Conservation (phyloP, 2,113 vertebrate genomes). For the Microcebus griseorufus region DNA sequence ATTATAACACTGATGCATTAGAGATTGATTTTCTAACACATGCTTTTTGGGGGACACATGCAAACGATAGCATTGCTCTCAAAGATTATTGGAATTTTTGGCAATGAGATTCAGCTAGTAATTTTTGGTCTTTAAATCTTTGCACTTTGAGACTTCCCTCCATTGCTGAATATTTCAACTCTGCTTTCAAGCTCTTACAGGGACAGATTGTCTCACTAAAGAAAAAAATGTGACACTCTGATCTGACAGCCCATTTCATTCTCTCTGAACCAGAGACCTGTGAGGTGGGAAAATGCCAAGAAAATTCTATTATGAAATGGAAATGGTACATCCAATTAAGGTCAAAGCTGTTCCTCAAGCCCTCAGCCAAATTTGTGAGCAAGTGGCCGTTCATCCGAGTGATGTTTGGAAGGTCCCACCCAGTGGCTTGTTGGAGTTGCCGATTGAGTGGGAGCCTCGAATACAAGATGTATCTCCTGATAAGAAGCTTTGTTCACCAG, state of each 20-base stretch:
- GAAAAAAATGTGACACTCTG: background rate
- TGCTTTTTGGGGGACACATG: background rate
- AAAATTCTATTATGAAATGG: background rate
- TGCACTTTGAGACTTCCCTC: background rate
- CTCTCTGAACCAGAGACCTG: background rate
- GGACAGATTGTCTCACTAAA: background rate
- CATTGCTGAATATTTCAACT: background rate
- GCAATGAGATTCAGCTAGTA: background rate
- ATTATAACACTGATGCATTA: background rate
- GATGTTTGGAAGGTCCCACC: background rate
- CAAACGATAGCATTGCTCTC: background rate
- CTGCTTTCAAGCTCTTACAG: background rate
- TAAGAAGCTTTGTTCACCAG: background rate
- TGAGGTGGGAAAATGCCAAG: background rate
- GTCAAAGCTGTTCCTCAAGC: background rate
- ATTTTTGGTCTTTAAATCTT: background rate
- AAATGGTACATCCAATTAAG: background rate
- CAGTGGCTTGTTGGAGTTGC: background rate
- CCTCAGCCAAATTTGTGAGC: background rate
- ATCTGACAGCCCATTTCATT: background rate
- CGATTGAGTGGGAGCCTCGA: background rate
- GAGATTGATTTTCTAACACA: background rate
- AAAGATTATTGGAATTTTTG: background rate
- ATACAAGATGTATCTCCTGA: background rate
- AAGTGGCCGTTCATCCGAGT: background rate